Base-by-base conservation (phyloP, 1,140 invertebrate genomes). In the Arion vulgaris region DNA sequence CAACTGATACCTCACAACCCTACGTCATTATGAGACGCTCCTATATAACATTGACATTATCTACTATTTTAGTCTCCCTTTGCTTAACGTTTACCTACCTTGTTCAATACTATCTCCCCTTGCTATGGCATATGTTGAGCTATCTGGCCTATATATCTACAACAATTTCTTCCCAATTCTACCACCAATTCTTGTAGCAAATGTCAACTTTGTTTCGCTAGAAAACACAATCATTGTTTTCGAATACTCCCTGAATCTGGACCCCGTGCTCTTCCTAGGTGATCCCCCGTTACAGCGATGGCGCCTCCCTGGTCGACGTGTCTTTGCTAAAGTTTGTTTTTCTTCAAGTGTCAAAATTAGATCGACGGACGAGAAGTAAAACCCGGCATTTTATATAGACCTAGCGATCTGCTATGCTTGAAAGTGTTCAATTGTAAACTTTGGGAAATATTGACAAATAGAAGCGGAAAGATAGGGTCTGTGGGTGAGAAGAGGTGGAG, bases 191-290 rank as follows among this genome's bases (percentile, higher is more conserved):
- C 71, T 15, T 73, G 71, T 73, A 73, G 71, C 71, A 73, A 73
- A 73, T 73, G 71, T 73, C 71, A 73, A 39, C 71, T 41, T 73
- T 38, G 34, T 26, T 73, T 73, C 23, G 38, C 41, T 49, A 73
- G 32, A 73, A 73, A 73, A 73, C 41, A 73, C 38, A 73, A 39
- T 73, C 71, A 39, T 73, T 73, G 71, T 73, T 73, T 73, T 73
- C 23, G 9, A 73, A 73, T 73, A 28, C 71, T 34, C 71, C 38
- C 36, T 34, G 71, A 73, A 11, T 5, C 71, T 39, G n/a, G 23
- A 9, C 71, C 23, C 38, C 36, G 34, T 39, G 36, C 2, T 7
- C 23, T n/a, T n/a, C 71, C 1, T 41, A 2, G 41, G 23, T 9
- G 38, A 39, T 39, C 71, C 71, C 38, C 38, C 28, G 38, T 49